Evolutionary conservation across 2,113 vertebrate species (phyloP).

Genomic region (Saguinus imperator): DNA sequence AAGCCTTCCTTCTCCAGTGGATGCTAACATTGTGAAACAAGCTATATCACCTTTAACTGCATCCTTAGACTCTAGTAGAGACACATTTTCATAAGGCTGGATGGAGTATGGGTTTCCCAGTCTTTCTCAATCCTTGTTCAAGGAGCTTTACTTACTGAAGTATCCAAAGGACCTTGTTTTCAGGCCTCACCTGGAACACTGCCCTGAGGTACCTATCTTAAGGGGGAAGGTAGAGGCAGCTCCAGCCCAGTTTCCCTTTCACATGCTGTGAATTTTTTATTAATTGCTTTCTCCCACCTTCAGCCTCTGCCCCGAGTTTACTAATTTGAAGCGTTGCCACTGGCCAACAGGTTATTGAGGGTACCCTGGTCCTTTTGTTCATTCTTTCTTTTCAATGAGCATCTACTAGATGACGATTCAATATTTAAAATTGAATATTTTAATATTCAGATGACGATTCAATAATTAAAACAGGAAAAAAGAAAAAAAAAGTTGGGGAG

Average conservation of each 20-base stretch:
- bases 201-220: background rate
- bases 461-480: background rate
- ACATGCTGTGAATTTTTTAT: background rate
- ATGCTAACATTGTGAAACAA: slow-evolving; percentile 14
- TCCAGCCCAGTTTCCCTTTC: background rate
- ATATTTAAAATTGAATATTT: background rate
- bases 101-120: background rate
- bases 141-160: background rate
- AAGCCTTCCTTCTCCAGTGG: background rate
- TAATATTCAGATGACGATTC: background rate
- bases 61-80: background rate
- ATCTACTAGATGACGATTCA: background rate
- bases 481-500: background rate
- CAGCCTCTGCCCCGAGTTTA: too few species aligned
- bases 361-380: background rate
- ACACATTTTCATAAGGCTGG: background rate
- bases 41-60: background rate
- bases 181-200: background rate
- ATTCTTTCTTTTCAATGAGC: background rate
- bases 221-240: background rate
- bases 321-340: background rate
- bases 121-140: background rate
- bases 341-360: background rate
- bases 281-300: background rate
- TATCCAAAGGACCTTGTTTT: background rate